These are phyloP conservation scores for Prietella phreatophila DNA, from an alignment of 2,113 vertebrate species.

Conservation along the genomic window DNA sequence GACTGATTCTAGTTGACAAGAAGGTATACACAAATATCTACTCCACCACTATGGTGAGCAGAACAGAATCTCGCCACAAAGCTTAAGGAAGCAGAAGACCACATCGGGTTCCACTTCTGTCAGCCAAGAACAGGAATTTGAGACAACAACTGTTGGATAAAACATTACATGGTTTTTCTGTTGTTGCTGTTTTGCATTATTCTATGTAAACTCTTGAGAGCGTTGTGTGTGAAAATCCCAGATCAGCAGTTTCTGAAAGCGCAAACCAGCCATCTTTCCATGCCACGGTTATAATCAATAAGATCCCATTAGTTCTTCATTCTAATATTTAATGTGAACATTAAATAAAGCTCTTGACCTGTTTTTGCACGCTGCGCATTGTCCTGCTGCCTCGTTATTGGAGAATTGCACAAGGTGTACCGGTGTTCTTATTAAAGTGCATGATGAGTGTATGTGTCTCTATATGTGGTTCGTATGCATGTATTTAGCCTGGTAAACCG, in stretches of 20 bases:
- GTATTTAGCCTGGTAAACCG: not conserved
- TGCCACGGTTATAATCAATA: not conserved
- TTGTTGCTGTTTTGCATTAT: not conserved
- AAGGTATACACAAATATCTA: not conserved
- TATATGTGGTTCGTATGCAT: not conserved
- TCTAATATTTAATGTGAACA: not conserved
- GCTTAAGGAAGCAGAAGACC: not conserved
- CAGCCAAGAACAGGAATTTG: not conserved
- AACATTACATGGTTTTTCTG: not conserved
- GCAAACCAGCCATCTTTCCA: not conserved
- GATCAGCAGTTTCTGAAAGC: not conserved
- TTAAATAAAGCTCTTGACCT: not conserved
- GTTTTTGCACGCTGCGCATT: not conserved
- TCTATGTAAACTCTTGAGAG: not conserved
- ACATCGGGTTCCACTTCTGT: not conserved
- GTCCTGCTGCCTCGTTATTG: not conserved
- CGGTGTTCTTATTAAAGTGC: not conserved
- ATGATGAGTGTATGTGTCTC: too few species aligned
- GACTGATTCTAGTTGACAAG: too few species aligned
- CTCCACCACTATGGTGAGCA: not conserved
- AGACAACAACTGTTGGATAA: not conserved
- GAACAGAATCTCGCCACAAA: not conserved
- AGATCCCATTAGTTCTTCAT: not conserved
- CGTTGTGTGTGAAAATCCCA: not conserved
- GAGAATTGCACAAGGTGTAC: not conserved